Evolutionary conservation across 1,140 invertebrate species (phyloP), one percentile per base, ranked within the genome.

Genomic region (Euglossa dilemma): DNA sequence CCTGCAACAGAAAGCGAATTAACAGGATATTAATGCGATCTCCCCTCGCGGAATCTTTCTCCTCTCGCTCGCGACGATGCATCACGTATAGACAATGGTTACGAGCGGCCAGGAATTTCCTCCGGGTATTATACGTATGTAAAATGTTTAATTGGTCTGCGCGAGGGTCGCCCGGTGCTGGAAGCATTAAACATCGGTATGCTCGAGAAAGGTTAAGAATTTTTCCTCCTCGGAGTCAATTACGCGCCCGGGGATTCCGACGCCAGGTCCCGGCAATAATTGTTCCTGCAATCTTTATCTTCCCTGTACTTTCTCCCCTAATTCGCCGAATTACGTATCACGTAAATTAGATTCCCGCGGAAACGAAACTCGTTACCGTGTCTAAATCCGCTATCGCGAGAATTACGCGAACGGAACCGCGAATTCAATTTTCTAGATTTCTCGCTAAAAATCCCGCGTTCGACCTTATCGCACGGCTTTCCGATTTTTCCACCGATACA

Each of bases 1-100:
- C 72, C 80, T 76, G 54, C 0, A 81, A 81, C 57, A 67, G 7
- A 50, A 75, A 73, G 36, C 5, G 16, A 69, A 28, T 43, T 23
- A n/a, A 23, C 3, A 36, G 36, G 6, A 43, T 66, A 66, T 43
- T 23, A 20, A 43, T 43, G 11, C 20, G 36, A 43, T 43, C 2
- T 28, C 28, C 8, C 1, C 4, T 4, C 36, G 36, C 1, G 36
- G 36, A 36, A 36, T 36, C 36, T 36, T 36, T 36, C 36, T 36
- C 36, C 4, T 36, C 4, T 36, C 36, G 36, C 4, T 36, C 4
- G 4, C 36, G 4, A 36, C 36, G 36, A 36, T 36, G 36, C 1
- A 11, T 50, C 12, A 50, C 8, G 47, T 50, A 50, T 50, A 50
- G 47, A 50, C 9, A 12, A 50, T 50, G 47, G 47, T 11, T 50